These are phyloP conservation scores for Pseudachorutes palmiensis DNA, from an alignment of 1,140 invertebrate genomes.

Conservation along the genomic window DNA sequence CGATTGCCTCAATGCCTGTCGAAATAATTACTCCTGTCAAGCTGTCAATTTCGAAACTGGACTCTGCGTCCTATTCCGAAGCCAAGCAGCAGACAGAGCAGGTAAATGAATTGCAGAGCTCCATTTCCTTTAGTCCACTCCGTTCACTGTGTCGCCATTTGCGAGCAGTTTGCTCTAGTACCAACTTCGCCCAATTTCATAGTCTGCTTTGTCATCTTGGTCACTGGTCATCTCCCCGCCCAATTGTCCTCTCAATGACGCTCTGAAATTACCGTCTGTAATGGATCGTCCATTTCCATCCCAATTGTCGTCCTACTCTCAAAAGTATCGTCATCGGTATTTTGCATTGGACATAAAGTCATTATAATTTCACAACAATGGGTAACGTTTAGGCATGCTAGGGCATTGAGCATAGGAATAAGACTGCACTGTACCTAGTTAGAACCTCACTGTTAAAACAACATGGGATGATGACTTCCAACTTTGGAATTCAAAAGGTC, in stretches of 20 bases:
- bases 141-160: too few species aligned
- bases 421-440: too few species aligned
- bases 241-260: not conserved
- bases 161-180: not conserved
- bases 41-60: constrained; percentile 51
- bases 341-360: not conserved
- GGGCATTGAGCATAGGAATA: too few species aligned
- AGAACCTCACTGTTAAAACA: too few species aligned
- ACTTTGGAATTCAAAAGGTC: too few species aligned
- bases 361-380: not conserved
- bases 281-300: not conserved
- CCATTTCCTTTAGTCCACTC: too few species aligned
- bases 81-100: constrained; percentile 43
- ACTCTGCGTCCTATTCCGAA: constrained; percentile 48
- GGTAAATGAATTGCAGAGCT: constrained; percentile 38
- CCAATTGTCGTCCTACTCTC: not conserved
- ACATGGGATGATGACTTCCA: too few species aligned
- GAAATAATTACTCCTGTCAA: constrained; percentile 43
- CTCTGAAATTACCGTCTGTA: not conserved
- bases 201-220: too few species aligned
- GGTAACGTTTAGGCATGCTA: too few species aligned
- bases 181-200: not conserved
- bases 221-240: too few species aligned
- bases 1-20: constrained; percentile 47
- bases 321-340: not conserved